Conservation (phyloP, 2,888 invertebrate species). For the Diplazon laetatorius region DNA sequence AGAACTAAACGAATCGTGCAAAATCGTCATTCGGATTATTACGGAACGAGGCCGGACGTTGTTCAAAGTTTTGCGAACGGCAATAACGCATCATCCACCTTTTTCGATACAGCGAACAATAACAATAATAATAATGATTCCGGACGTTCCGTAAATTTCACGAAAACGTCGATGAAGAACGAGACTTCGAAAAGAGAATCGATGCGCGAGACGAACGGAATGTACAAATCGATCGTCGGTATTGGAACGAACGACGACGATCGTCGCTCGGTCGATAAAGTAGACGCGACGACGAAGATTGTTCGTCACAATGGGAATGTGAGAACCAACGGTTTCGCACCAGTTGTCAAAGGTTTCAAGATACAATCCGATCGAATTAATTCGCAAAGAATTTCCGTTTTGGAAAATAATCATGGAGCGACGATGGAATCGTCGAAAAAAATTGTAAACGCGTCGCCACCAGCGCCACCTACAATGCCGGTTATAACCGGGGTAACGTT, state of each 20-base stretch:
- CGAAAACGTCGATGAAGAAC: conserved; percentile 26
- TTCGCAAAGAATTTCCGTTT: too few relatives aligned
- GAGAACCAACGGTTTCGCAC: conserved; percentile 65
- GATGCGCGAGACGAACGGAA: conserved; percentile 61
- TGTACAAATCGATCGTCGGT: conserved; percentile 76
- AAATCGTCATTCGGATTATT: conserved; percentile 72
- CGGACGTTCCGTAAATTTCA: conserved; percentile 3
- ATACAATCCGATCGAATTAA: conserved; percentile 38
- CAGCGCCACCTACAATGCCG: conserved; percentile 78
- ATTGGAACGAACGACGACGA: conserved; percentile 65
- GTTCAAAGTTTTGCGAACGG: conserved; percentile 40
- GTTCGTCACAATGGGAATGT: conserved; percentile 31
- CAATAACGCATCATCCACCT: conserved; percentile 49
- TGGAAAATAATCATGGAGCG: too few relatives aligned
- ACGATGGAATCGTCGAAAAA: conserved; percentile 37
- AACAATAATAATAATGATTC: conserved; percentile 25
- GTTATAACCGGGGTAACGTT: conserved; percentile 80
- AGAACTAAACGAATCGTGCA: conserved; percentile 68
- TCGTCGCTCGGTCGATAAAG: conserved; percentile 30
- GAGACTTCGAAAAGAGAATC: conserved; percentile 16
- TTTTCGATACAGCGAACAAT: conserved; percentile 38
- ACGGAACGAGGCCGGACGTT: conserved; percentile 60
- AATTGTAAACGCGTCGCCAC: conserved; percentile 65
- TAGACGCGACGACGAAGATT: conserved; percentile 20
- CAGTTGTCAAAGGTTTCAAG: conserved; percentile 75